Evolutionary conservation across 2,113 vertebrate species (phyloP).

Genomic region (Cynocephalus volans): DNA sequence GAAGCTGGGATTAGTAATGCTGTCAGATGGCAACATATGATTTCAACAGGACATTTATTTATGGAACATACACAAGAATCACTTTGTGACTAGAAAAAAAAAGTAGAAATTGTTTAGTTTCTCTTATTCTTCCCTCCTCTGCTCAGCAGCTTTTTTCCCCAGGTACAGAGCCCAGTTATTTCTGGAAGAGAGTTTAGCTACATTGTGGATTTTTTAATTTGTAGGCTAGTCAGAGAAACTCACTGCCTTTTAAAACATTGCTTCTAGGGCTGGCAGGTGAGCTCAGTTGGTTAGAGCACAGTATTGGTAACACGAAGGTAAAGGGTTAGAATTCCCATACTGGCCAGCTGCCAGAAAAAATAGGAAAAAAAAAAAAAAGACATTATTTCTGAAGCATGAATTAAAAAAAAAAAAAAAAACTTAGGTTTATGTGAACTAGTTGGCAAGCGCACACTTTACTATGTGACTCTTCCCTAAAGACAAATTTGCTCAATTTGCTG

Average conservation of each 20-base stretch:
- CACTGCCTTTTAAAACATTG: not conserved
- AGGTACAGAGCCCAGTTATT: not conserved
- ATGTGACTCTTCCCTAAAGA: not conserved
- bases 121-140: not conserved
- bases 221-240: not conserved
- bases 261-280: no score
- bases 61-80: not conserved
- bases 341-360: no score
- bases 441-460: not conserved
- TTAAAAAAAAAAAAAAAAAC: not conserved
- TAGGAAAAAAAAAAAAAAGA: not conserved
- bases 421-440: not conserved
- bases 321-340: no score
- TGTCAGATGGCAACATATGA: not conserved
- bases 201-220: not conserved
- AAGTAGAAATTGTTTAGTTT: not conserved
- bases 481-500: not conserved
- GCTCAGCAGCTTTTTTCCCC: not conserved
- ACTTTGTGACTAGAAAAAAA: not conserved
- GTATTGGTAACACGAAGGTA: no score
- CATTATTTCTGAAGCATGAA: not conserved
- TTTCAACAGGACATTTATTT: slow-evolving; percentile 14
- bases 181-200: not conserved
- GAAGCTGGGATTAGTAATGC: not conserved
- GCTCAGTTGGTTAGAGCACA: no score